Base-by-base conservation (phyloP, 2,888 invertebrate species). In the Ceramica pisi region DNA sequence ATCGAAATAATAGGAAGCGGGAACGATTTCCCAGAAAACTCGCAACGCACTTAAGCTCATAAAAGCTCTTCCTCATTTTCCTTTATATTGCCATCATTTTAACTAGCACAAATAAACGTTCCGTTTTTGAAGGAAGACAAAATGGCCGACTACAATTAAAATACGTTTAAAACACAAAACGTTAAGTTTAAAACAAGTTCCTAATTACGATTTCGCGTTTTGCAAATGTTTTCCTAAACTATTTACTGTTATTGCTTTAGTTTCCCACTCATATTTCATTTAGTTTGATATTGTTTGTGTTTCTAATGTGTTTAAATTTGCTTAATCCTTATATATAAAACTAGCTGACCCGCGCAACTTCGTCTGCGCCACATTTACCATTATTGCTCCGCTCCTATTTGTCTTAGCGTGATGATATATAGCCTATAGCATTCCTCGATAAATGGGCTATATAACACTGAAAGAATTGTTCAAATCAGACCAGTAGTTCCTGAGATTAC, bases 151-250 rank as follows among this genome's bases (percentile, higher is more conserved):
- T 35, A 67, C 70, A 81, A 83, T 84, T 78, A 83, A 71, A 83
- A 80, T 62, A 71, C 62, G 57, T 75, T 80, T 70, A 46, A 84
- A 84, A 73, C 71, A 71, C 65, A 75, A 83, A 57, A 75, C 78
- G 71, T 64, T 71, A 62, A 83, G 74, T 81, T 78, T 81, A 53
- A 75, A 80, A 78, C 72, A 61, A 81, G 71, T 85, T 84, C 61
- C 65, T 84, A 84, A 84, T 84, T 85, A 83, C 83, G 50, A 72
- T 85, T 78, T 84, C 83, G 84, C 83, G 85, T 84, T 83, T 78
- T 63, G 66, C 51, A 21, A 78, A 85, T 67, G 78, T 75, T 84
- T 83, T 78, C 75, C 78, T 71, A 64, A 80, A 80, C 71, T 83
- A 78, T 83, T 73, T 75, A 60, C 62, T 64, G 81, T 80, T 79